phyloP scores from a whole-genome alignment of 2,888 invertebrate genomes.

The Andrena haemorrhoa region DNA sequence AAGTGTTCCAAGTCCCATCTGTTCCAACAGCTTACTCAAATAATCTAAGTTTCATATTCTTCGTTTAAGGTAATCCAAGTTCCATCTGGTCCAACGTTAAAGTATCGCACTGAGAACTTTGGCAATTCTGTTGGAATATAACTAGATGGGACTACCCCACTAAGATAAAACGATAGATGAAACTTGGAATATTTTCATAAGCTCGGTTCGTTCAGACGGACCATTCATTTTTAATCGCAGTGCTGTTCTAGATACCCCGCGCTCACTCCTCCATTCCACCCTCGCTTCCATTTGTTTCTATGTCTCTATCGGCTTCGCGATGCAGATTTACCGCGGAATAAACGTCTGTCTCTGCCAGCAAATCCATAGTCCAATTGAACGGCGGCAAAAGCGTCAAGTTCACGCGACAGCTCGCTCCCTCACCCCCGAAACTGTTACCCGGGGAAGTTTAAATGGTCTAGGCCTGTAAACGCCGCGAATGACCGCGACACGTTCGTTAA shows the following conservation, averaged over 20 bases:
- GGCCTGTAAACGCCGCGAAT: constrained; percentile 43
- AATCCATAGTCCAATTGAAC: constrained; percentile 1
- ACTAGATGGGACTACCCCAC: too few relatives aligned
- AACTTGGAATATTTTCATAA: too few relatives aligned
- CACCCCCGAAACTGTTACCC: constrained; percentile 43
- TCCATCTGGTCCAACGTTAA: too few relatives aligned
- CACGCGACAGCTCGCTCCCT: constrained; percentile 33
- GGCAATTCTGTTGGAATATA: too few relatives aligned
- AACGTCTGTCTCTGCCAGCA: constrained; percentile 1
- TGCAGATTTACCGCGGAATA: constrained; percentile 16
- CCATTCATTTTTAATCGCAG: neutral
- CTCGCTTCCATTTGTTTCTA: neutral
- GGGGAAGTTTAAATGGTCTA: constrained; percentile 52
- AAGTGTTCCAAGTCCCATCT: too few relatives aligned
- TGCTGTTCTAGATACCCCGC: neutral
- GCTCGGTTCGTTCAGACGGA: too few relatives aligned
- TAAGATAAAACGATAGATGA: too few relatives aligned
- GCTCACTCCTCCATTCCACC: neutral
- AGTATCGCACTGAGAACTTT: too few relatives aligned
- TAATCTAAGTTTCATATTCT: too few relatives aligned
- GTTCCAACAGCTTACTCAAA: too few relatives aligned
- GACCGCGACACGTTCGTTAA: constrained; percentile 42
- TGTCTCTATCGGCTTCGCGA: neutral
- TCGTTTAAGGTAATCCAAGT: too few relatives aligned
- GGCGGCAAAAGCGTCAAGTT: constrained; percentile 18